These are phyloP conservation scores for Bovichtus variegatus DNA, from an alignment of 2,797 vertebrate species.

Conservation along the genomic window DNA sequence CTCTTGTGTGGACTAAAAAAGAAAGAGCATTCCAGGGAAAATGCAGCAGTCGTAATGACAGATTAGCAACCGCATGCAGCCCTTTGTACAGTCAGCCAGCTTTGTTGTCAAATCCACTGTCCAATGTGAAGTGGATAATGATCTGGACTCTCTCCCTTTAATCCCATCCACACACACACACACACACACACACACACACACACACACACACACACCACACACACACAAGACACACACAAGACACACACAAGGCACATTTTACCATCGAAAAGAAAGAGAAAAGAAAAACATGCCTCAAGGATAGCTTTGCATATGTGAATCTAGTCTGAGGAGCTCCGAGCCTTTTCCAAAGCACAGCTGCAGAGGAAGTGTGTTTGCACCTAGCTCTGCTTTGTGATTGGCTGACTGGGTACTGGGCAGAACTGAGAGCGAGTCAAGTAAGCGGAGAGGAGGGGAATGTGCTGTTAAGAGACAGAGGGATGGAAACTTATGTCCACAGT, in stretches of 20 bases:
- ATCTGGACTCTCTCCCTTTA: slow-evolving; percentile 37
- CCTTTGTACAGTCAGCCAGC: slow-evolving; percentile 53
- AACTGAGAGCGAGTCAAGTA: slow-evolving; percentile 74
- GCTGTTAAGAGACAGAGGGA: slow-evolving; percentile 40
- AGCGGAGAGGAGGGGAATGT: slow-evolving; percentile 58
- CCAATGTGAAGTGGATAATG: slow-evolving; percentile 56
- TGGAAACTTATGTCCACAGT: slow-evolving; percentile 26
- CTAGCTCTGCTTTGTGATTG: slow-evolving; percentile 80
- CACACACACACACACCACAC: neutral
- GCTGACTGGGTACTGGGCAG: slow-evolving; percentile 86
- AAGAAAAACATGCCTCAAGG: slow-evolving; percentile 8
- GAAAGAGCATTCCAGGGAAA: slow-evolving; percentile 65
- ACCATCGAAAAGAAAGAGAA: neutral
- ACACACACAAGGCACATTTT: slow-evolving; percentile 1
- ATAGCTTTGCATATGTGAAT: slow-evolving; percentile 26
- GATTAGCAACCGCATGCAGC: slow-evolving; percentile 62
- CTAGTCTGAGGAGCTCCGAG: slow-evolving; percentile 45
- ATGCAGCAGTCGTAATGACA: slow-evolving; percentile 58
- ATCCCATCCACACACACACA: neutral
- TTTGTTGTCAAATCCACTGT: slow-evolving; percentile 70
- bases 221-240: neutral
- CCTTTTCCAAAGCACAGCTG: slow-evolving; percentile 54
- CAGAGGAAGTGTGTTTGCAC: slow-evolving; percentile 67
- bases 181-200: neutral
- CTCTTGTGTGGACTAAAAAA: slow-evolving; percentile 33